Evolutionary conservation across 2,797 vertebrate species (phyloP).

Genomic region (Spea hammondii): DNA sequence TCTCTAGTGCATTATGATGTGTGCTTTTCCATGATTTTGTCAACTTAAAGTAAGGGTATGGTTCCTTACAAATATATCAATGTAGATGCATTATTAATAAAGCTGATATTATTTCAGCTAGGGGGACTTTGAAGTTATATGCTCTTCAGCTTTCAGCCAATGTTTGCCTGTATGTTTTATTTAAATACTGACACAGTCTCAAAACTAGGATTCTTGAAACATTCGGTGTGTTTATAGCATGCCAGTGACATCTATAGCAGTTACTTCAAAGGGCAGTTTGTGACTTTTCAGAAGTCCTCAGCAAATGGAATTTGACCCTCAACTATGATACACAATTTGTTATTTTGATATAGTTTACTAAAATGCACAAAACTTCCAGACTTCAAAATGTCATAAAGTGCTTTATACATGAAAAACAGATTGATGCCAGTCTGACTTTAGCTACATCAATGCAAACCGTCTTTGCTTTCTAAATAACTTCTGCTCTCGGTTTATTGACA

Average conservation of each 20-base stretch:
- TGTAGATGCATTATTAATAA: too few species aligned
- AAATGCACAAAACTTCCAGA: slow-evolving; percentile 19
- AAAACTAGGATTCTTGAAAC: background rate
- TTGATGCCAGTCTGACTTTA: slow-evolving; percentile 14
- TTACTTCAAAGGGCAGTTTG: background rate
- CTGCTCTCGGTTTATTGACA: slow-evolving; percentile 13
- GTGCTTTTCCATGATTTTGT: too few species aligned
- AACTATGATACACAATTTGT: background rate
- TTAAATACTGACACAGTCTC: too few species aligned
- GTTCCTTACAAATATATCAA: too few species aligned
- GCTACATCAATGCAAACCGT: slow-evolving; percentile 29
- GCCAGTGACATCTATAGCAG: background rate
- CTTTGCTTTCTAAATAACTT: slow-evolving; percentile 18
- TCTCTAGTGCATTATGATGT: too few species aligned
- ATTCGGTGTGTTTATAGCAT: background rate
- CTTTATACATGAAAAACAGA: slow-evolving; percentile 40
- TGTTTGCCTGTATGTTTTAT: too few species aligned
- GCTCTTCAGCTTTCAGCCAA: too few species aligned
- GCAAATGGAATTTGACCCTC: slow-evolving; percentile 8
- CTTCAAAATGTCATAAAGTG: slow-evolving; percentile 34
- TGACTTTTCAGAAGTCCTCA: background rate
- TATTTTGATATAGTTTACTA: slow-evolving; percentile 19
- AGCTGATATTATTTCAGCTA: too few species aligned
- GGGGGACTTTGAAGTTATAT: too few species aligned
- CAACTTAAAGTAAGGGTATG: too few species aligned